Percentiles rank a stretch among this genome's conserved stretches.
phyloP scores from a whole-genome alignment of 2,888 invertebrate genomes.

The Lithophane leautieri region DNA sequence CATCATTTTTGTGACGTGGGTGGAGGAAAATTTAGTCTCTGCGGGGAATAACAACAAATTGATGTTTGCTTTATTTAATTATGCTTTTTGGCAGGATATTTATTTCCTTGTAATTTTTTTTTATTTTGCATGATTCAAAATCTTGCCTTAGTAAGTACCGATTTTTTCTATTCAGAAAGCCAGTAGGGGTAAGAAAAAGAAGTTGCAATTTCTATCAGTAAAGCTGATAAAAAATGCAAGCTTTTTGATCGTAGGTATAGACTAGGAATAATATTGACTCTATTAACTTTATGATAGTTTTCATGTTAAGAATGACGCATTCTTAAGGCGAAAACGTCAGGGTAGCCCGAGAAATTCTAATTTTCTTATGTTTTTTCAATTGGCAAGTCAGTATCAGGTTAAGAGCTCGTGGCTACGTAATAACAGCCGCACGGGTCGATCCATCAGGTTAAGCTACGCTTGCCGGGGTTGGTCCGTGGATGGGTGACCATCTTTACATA shows the following conservation, averaged over 20 bases:
- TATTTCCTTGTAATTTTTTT: slow-evolving; percentile 19
- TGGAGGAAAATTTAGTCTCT: slow-evolving; percentile 31
- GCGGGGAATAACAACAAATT: slow-evolving; percentile 8
- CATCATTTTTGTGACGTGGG: slow-evolving; percentile 33
- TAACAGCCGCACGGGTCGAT: too few species aligned
- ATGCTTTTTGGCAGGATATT: slow-evolving; percentile 18
- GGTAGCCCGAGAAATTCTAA: too few species aligned
- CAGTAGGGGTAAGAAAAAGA: background rate
- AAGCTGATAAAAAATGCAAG: too few species aligned
- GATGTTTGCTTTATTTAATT: slow-evolving; percentile 10
- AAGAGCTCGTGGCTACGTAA: too few species aligned
- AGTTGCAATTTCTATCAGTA: background rate
- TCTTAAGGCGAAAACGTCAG: too few species aligned
- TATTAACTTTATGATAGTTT: background rate
- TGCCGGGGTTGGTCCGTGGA: too few species aligned
- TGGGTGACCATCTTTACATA: too few species aligned
- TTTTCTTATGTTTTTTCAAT: too few species aligned
- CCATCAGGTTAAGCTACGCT: too few species aligned
- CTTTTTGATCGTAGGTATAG: background rate
- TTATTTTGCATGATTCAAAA: background rate
- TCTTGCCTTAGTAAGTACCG: too few species aligned
- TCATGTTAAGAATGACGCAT: too few species aligned
- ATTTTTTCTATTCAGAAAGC: background rate
- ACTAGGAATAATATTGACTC: background rate
- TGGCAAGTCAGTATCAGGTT: too few species aligned